These are phyloP conservation scores for Nephila pilipes DNA, from an alignment of 1,140 invertebrate genomes.

Conservation along the genomic window DNA sequence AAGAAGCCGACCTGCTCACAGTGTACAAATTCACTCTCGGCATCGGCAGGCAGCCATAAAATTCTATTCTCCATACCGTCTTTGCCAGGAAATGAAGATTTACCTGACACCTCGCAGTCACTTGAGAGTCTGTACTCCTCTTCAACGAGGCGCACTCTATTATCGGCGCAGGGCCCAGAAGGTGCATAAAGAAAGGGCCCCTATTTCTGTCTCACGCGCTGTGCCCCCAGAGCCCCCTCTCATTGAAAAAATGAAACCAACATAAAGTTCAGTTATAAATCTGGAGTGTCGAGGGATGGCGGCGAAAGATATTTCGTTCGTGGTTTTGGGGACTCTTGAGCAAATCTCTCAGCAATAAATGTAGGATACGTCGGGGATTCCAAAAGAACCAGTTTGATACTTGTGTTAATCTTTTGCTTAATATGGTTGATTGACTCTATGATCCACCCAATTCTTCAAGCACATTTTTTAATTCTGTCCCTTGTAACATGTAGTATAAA, in stretches of 20 bases:
- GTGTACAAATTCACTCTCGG: not conserved
- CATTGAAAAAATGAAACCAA: conserved; percentile 38
- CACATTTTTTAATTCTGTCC: too few relatives aligned
- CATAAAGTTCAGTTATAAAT: conserved; percentile 59
- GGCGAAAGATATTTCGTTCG: not conserved
- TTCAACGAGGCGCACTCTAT: not conserved
- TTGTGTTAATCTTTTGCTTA: not conserved
- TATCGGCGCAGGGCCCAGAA: conserved; percentile 8
- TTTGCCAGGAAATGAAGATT: conserved; percentile 46
- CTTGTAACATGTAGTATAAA: too few relatives aligned
- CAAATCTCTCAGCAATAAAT: not conserved
- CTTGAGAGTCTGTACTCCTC: not conserved
- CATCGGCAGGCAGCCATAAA: conserved; percentile 46
- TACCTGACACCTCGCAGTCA: conserved; percentile 42
- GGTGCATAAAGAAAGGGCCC: conserved; percentile 47
- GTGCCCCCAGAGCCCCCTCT: conserved; percentile 37
- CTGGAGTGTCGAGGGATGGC: not conserved
- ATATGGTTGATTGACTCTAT: too few relatives aligned
- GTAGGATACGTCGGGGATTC: not conserved
- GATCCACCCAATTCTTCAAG: too few relatives aligned
- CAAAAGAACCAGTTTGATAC: not conserved
- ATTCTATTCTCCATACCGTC: conserved; percentile 22
- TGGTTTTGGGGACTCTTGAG: not conserved
- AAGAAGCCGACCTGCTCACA: not conserved
- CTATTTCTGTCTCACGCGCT: not conserved